Conservation (phyloP, 2,888 invertebrate species). For the Rhamphomyia laevipes region DNA sequence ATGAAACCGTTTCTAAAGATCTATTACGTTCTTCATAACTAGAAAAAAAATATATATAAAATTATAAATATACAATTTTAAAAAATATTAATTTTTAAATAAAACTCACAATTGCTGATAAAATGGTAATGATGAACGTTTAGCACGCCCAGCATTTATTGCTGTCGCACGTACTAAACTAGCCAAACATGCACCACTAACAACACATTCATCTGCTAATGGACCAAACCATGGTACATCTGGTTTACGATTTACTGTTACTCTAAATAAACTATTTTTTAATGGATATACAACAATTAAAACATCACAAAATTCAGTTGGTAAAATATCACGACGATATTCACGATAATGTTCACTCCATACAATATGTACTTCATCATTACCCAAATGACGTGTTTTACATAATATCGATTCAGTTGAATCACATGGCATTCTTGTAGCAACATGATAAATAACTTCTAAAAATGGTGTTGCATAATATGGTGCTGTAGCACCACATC, state of each 20-base stretch:
- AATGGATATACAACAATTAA: constrained; percentile 93
- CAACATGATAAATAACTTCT: constrained; percentile 93
- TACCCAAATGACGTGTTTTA: constrained; percentile 92
- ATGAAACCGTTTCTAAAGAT: constrained; percentile 71
- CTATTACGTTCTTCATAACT: constrained; percentile 87
- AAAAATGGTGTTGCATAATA: constrained; percentile 88
- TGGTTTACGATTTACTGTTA: constrained; percentile 77
- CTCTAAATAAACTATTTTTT: constrained; percentile 70
- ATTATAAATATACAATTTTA: constrained; percentile 4
- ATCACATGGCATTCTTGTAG: constrained; percentile 91
- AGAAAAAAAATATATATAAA: constrained; percentile 13
- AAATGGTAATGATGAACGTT: constrained; percentile 76
- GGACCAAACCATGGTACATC: constrained; percentile 94
- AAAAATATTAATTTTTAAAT: background rate
- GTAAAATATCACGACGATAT: constrained; percentile 91
- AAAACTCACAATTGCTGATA: constrained; percentile 77
- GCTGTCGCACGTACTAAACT: constrained; percentile 83
- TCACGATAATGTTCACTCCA: constrained; percentile 97
- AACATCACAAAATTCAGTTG: constrained; percentile 98
- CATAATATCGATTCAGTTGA: constrained; percentile 76
- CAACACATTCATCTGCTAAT: constrained; percentile 77
- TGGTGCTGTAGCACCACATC: constrained; percentile 83
- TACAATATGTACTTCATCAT: constrained; percentile 97
- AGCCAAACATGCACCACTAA: constrained; percentile 51
- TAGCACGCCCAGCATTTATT: constrained; percentile 82